Base-by-base conservation (phyloP, 2,797 vertebrate genomes). In the Hoplostethus mediterraneus region DNA sequence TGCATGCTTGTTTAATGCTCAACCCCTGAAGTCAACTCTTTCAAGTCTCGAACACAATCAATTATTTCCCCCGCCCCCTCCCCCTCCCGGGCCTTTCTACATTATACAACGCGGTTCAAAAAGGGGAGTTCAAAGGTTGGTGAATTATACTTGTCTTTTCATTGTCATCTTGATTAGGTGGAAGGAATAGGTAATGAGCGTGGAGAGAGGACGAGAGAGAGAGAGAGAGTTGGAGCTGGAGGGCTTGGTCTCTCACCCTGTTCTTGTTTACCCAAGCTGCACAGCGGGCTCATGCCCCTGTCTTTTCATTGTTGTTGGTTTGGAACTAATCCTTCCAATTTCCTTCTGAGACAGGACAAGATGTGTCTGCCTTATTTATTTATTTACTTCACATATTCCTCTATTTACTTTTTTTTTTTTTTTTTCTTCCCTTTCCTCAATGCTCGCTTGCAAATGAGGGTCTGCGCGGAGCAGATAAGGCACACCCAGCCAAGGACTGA, bases 291-390 rank as follows among this genome's bases (percentile, higher is more conserved):
- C 87, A 89, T 87, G 72, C 90, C 87, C 87, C 81, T 82, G 84
- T 86, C 92, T 90, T 93, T 93, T 92, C 92, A 94, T 90, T 92
- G 90, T 89, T 88, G 89, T 82, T 89, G 89, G 94, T 93, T 93
- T 77, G 91, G 93, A 94, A 94, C 92, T 94, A 94, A 94, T 95
- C 94, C 93, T 89, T 87, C 89, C 89, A 90, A 88, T 94, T 94
- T 91, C 87, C 91, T 90, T 90, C 87, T 83, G 85, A 90, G 86
- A 91, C 91, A 91, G 91, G 90, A 93, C 93, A 93, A 91, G 91
- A 92, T 88, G 90, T 90, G 92, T 90, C 71, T 75, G 85, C 87
- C 76, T 92, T 90, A 87, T 93, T 92, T 92, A 92, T 94, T 92
- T 94, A 92, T 92, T 92, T 91, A 90, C 86, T 91, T 92, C 89